These are phyloP conservation scores for Caenorhabditis japonica DNA, from an alignment of 2,888 invertebrate genomes.

Conservation along the genomic window DNA sequence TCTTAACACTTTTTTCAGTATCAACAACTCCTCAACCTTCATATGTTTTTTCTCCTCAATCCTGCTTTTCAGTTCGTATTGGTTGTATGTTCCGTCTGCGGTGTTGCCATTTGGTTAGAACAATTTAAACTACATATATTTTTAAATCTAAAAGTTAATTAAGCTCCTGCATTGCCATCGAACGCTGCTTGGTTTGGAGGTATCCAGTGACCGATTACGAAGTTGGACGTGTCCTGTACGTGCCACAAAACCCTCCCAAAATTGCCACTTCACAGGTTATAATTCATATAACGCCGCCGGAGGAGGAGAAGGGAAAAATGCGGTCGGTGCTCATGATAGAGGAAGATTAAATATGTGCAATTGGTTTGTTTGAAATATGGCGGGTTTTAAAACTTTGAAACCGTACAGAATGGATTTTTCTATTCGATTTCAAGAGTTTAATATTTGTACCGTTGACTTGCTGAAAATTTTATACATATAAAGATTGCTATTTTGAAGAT, in stretches of 20 bases:
- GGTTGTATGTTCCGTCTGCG: conserved; percentile 13
- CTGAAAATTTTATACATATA: no score
- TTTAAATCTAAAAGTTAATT: no score
- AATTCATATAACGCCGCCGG: background rate
- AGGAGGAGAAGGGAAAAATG: no score
- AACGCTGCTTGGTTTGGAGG: background rate
- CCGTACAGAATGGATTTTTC: no score
- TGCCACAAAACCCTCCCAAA: background rate
- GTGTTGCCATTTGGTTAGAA: conserved; percentile 7
- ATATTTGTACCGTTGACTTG: no score
- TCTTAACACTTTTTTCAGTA: background rate
- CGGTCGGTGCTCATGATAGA: no score
- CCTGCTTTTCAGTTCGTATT: conserved; percentile 9
- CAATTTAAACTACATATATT: background rate
- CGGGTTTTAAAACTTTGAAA: no score
- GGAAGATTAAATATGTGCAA: no score
- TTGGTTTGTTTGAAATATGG: no score
- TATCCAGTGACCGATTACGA: conserved; percentile 12
- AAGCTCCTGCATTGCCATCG: conserved; percentile 14
- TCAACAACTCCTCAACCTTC: background rate
- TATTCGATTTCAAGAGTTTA: no score
- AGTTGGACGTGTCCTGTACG: conserved; percentile 16
- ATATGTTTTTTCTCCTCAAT: no score
- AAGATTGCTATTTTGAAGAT: no score
- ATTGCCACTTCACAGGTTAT: background rate